Conservation (phyloP, 1,140 invertebrate species). For the Solenopsis fugax region DNA sequence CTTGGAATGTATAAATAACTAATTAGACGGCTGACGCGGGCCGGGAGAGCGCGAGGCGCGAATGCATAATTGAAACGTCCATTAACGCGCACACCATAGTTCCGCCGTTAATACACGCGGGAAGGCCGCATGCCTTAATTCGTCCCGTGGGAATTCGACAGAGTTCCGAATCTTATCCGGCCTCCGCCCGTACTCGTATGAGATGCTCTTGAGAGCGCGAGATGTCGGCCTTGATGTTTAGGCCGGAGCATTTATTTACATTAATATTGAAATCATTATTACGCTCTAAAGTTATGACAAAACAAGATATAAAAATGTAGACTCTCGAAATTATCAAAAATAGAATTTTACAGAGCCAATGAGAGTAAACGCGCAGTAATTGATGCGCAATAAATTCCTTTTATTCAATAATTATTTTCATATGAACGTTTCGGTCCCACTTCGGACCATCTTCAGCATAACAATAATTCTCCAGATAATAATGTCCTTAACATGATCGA, state of each 20-base stretch:
- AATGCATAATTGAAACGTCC: conserved; percentile 83
- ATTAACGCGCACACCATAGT: conserved; percentile 78
- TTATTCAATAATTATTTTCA: no score
- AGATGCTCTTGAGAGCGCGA: conserved; percentile 11
- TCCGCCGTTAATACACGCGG: conserved; percentile 68
- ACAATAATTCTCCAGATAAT: no score
- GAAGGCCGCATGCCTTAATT: conserved; percentile 72
- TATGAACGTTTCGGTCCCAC: no score
- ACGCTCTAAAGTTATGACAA: neutral
- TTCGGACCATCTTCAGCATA: no score
- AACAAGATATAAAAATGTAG: no score
- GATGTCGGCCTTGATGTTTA: conserved; percentile 30
- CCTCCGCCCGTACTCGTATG: neutral
- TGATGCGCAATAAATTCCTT: no score
- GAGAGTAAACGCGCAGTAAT: no score
- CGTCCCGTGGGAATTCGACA: conserved; percentile 61
- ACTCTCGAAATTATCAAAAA: no score
- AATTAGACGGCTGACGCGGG: conserved; percentile 75
- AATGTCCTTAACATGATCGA: no score
- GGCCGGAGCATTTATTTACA: neutral
- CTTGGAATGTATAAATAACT: conserved; percentile 83
- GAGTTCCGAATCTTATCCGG: conserved; percentile 32
- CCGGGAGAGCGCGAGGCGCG: conserved; percentile 56
- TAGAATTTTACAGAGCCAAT: no score
- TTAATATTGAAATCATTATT: neutral